Evolutionary conservation across 2,113 vertebrate species (phyloP).

Genomic region (Montifringilla adamsi): DNA sequence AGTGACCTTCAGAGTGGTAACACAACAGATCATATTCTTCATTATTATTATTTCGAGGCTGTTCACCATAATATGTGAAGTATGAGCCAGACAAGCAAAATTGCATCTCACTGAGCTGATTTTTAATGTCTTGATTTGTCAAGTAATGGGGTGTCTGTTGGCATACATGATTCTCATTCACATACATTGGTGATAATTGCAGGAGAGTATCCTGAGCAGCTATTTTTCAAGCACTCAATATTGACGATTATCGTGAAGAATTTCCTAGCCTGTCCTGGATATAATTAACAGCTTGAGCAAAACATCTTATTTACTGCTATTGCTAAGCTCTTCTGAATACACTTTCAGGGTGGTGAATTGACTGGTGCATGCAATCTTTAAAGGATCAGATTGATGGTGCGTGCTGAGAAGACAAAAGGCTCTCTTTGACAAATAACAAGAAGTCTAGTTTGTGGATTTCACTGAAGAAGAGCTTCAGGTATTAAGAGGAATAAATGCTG

Average conservation of each 20-base stretch:
- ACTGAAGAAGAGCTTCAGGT: neutral
- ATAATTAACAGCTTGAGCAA: conserved; percentile 60
- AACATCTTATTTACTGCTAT: conserved; percentile 31
- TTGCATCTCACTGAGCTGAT: conserved; percentile 53
- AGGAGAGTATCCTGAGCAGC: conserved; percentile 35
- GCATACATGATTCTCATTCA: conserved; percentile 62
- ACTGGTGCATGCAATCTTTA: neutral
- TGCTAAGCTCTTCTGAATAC: conserved; percentile 1
- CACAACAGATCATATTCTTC: conserved; percentile 53
- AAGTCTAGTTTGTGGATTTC: neutral
- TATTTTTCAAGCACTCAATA: conserved; percentile 66
- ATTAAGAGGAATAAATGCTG: neutral
- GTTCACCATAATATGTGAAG: conserved; percentile 42
- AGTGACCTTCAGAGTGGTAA: conserved; percentile 66
- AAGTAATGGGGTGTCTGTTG: conserved; percentile 20
- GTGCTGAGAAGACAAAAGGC: conserved; percentile 6
- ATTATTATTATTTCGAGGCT: conserved; percentile 62
- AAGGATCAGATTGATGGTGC: neutral
- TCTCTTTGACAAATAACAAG: neutral
- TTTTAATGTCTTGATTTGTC: conserved; percentile 64
- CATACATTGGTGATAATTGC: conserved; percentile 54
- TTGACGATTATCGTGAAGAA: conserved; percentile 59
- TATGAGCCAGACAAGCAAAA: conserved; percentile 63
- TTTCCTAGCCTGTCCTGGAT: conserved; percentile 51
- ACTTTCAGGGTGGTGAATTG: neutral